These are phyloP conservation scores for Phataginus tetradactyla DNA, from an alignment of 2,797 vertebrate genomes.

Conservation along the genomic window DNA sequence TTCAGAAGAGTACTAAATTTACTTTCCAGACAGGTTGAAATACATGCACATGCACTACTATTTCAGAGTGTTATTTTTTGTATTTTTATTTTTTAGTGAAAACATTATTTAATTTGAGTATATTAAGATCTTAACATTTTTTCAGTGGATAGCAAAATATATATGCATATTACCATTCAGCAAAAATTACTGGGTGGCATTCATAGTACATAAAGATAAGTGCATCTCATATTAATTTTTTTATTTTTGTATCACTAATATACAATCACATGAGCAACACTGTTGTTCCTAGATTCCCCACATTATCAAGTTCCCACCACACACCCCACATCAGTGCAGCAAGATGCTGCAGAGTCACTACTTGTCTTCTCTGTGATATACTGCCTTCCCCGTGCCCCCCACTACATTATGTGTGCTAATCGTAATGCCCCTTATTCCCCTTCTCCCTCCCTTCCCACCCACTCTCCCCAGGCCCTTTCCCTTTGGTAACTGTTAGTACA, in stretches of 20 bases:
- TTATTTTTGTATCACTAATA: not conserved
- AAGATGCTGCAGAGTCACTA: too few relatives aligned
- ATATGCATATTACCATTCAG: not conserved
- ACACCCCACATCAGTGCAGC: too few relatives aligned
- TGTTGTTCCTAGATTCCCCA: too few relatives aligned
- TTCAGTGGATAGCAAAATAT: not conserved
- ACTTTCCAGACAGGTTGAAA: not conserved
- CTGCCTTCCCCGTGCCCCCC: too few relatives aligned
- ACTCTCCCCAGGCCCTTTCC: too few relatives aligned
- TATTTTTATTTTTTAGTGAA: not conserved
- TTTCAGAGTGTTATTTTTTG: not conserved
- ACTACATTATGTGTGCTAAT: too few relatives aligned
- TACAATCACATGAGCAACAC: too few relatives aligned
- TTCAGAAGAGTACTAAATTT: not conserved
- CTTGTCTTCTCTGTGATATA: too few relatives aligned
- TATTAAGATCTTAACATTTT: not conserved
- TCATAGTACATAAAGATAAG: not conserved
- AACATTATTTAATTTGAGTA: not conserved
- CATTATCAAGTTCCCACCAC: too few relatives aligned
- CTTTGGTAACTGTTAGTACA: too few relatives aligned
- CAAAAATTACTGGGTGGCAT: not conserved
- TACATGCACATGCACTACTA: not conserved
- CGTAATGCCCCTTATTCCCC: too few relatives aligned
- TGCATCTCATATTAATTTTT: not conserved
- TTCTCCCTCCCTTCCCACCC: too few relatives aligned